These are phyloP conservation scores for Nezara viridula DNA, from an alignment of 2,888 invertebrate genomes.

Conservation along the genomic window DNA sequence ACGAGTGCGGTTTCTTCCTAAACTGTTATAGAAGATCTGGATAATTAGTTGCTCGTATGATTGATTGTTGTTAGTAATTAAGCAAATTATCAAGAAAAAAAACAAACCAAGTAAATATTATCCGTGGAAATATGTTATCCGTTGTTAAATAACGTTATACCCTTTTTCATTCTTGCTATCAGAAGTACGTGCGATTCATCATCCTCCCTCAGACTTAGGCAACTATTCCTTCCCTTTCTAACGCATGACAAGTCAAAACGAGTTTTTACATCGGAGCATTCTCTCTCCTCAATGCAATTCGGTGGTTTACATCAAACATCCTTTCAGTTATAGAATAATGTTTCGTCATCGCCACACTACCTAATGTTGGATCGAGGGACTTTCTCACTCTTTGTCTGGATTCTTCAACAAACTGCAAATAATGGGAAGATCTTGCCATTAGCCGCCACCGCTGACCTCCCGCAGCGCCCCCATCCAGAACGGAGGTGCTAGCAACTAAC, in stretches of 20 bases:
- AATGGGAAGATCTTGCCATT: not conserved
- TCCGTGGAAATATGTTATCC: too few species aligned
- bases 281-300: not conserved
- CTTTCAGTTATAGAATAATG: not conserved
- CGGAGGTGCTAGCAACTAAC: conserved; percentile 8
- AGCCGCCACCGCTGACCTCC: not conserved
- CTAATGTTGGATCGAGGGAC: not conserved
- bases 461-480: conserved; percentile 5
- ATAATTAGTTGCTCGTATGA: too few species aligned
- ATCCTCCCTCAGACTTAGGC: not conserved
- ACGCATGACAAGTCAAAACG: not conserved
- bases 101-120: too few species aligned
- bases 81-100: too few species aligned
- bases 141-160: not conserved
- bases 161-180: not conserved
- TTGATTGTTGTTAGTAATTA: too few species aligned
- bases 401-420: not conserved
- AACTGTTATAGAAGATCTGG: too few species aligned
- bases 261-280: not conserved
- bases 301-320: not conserved
- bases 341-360: not conserved
- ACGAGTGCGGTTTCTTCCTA: too few species aligned
- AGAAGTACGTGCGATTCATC: not conserved
- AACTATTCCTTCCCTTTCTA: not conserved
- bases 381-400: not conserved